Base-by-base conservation (phyloP, 2,113 vertebrate species). In the Anguilla japonica region DNA sequence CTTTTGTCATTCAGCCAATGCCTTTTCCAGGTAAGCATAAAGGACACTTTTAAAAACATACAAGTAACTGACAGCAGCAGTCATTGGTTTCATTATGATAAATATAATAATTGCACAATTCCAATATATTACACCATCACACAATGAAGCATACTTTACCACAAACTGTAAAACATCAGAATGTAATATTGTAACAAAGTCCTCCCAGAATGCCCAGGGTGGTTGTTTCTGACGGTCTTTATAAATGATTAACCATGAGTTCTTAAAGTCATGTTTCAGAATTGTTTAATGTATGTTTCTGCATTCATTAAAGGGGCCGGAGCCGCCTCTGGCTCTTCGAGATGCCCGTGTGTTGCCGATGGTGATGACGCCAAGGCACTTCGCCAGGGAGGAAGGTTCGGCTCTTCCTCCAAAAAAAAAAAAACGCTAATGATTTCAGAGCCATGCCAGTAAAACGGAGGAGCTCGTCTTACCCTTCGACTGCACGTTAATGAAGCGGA, bases 401-500 rank as follows among this genome's bases (percentile, higher is more conserved):
- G 79, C 87, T 85, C 71, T 14, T 89, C 88, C 87, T 88, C 80
- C 79, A 75, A 57, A 85, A 83, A 90, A 87, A 81, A 75, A 57
- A 85, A 83, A 90, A 87, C 88, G 81, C 85, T 91, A 88, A 91
- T 83, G 86, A 84, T 26, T 87, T 87, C 91, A 91, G 91, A 88
- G 89, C 63, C 79, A 15, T n/a, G 89, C 89, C 89, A 89, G 87
- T 86, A 91, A 90, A 88, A 87, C 80, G 85, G 87, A 88, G 86
- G 89, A 84, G 87, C 88, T 90, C 46, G 39, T 86, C 85, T 90
- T 90, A 85, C 60, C 40, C 60, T 85, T 41, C 56, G 79, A 40
- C 63, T 71, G 86, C 90, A 87, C 91, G 92, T 92, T 92, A 95
- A 94, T 94, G 94, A 93, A 93, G 86, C 91, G 83, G 90, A 90